Evolutionary conservation across 35 echinoderm and acorn worm genomes (phyloP).

Genomic region (Apostichopus japonicus): DNA sequence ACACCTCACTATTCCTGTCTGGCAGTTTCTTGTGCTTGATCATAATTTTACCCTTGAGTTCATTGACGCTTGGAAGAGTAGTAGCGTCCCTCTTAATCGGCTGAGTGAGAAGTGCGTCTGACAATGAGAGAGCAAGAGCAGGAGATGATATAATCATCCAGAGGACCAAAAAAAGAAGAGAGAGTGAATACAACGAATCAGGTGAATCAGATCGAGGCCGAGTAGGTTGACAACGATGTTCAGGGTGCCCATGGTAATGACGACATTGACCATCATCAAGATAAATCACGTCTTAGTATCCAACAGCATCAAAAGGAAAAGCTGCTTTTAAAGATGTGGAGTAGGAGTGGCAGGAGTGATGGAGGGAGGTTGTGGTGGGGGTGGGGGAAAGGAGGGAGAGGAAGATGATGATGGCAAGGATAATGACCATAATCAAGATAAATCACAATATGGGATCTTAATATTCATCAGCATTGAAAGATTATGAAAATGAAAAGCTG

Average conservation of each 20-base stretch:
- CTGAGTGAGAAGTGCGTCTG: slow-evolving; percentile 22
- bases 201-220: no score
- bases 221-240: no score
- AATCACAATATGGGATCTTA: neutral
- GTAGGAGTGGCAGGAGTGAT: no score
- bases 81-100: slow-evolving; percentile 84
- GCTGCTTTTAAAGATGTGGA: no score
- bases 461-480: neutral
- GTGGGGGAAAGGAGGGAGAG: no score
- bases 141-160: neutral
- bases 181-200: no score
- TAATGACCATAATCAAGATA: neutral
- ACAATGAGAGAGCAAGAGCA: neutral
- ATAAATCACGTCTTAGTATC: neutral
- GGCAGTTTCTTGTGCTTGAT: slow-evolving; percentile 98
- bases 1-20: slow-evolving; percentile 79
- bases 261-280: neutral
- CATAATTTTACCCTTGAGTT: slow-evolving; percentile 96
- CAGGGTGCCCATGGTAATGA: no score
- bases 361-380: no score
- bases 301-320: no score
- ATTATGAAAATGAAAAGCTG: no score
- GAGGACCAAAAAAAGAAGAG: no score
- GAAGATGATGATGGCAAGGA: no score
- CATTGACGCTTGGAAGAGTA: slow-evolving; percentile 78